Evolutionary conservation across 2,113 vertebrate species (phyloP).

Genomic region (Pipa parva): DNA sequence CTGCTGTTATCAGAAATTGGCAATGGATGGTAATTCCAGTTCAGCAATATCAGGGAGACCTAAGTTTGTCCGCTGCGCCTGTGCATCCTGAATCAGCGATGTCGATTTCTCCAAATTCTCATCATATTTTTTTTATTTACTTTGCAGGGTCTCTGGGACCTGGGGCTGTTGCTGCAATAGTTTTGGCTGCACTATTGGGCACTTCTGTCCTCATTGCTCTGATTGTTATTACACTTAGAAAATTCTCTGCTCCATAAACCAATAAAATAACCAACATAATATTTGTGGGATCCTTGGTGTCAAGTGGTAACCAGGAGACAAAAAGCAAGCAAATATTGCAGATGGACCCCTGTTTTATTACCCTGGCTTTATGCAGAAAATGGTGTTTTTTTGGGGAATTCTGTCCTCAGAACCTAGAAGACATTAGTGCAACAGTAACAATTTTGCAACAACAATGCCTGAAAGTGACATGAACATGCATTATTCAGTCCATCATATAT

Average conservation of each 20-base stretch:
- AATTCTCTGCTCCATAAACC: conserved; percentile 81
- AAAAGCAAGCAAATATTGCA: conserved; percentile 11
- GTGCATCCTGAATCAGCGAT: no score
- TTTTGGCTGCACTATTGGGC: conserved; percentile 89
- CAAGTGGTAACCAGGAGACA: conserved; percentile 7
- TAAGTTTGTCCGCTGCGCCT: no score
- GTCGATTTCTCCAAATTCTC: no score
- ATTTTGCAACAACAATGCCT: neutral
- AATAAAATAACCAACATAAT: conserved; percentile 55
- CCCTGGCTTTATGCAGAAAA: conserved; percentile 7
- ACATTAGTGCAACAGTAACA: no score
- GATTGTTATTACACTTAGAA: conserved; percentile 85
- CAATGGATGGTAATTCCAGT: no score
- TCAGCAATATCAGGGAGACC: no score
- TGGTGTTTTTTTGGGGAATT: neutral
- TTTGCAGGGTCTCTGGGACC: conserved; percentile 80
- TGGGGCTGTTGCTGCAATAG: conserved; percentile 90
- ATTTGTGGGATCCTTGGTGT: neutral
- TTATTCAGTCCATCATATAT: neutral
- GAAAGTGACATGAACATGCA: neutral
- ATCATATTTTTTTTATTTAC: conserved; percentile 18
- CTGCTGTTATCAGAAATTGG: no score
- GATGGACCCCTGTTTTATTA: conserved; percentile 6
- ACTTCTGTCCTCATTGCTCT: conserved; percentile 89
- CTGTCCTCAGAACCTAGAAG: conserved; percentile 3